Evolutionary conservation across 1,140 invertebrate species (phyloP), one percentile per base, ranked within the genome.

Genomic region (Meloidogyne floridensis): DNA sequence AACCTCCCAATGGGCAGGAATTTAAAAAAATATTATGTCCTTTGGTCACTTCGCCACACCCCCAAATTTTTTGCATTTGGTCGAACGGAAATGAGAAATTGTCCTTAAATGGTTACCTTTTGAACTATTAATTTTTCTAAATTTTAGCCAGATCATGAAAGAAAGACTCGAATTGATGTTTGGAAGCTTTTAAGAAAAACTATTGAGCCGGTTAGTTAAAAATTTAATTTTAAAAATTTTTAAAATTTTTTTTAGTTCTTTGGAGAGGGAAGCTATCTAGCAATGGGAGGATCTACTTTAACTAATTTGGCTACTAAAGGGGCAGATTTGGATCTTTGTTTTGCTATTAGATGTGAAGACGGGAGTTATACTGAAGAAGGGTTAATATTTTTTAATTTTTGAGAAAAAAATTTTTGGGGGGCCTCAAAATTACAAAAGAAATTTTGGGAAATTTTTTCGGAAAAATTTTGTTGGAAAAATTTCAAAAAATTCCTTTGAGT

Each of bases 251-350:
- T 51, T 69, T 71, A 79, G 77, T 15, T n/a, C n/a, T 79, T 80
- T 51, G 20, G 43, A n/a, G 72, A 42, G 6, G 81, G 69, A 32
- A n/a, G 59, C n/a, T 83, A 81, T 80, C 70, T 83, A 54, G 81
- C 81, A 20, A 32, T 84, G 9, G 82, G 82, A 54, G 82, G 82
- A 15, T 83, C 82, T 51, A 83, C 82, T 13, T 54, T 83, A 5
- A 83, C 85, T 54, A 73, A 75, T 43, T 78, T 83, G 13, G 82
- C 83, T 20, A 84, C 83, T n/a, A 18, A 18, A 32, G 82, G 65
- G 3, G 77, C 77, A 79, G 82, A 83, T 70, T 75, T 83, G 43
- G 82, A 83, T 51, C 59, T 83, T 5, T 83, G 82, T 43, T 73
- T 83, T 56, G 54, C 81, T 7, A 80, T 83, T 72, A 51, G 70